phyloP scores from a whole-genome alignment of 2,113 vertebrate genomes.

The Amblyornis subalaris region DNA sequence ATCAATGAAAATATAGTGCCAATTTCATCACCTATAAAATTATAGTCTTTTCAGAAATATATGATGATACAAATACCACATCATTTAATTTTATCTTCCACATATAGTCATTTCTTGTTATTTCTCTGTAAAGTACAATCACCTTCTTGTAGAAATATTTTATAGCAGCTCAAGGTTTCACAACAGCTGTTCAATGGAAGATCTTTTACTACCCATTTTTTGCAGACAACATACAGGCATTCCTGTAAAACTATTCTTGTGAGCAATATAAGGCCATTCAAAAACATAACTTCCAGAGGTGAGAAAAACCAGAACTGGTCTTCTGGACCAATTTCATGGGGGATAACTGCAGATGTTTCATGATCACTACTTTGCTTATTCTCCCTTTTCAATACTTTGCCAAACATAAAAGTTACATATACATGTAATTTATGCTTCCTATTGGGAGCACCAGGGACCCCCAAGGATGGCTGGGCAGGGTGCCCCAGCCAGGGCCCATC shows the following conservation, averaged over 20 bases:
- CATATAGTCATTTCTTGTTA: constrained; percentile 31
- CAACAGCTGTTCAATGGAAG: constrained; percentile 31
- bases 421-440: accelerated
- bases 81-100: constrained; percentile 64
- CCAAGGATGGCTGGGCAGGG: not conserved
- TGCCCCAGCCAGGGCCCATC: accelerated
- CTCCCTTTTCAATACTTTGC: not conserved
- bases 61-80: constrained; percentile 5
- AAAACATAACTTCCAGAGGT: not conserved
- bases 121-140: constrained; percentile 46
- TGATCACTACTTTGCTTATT: not conserved
- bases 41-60: constrained; percentile 51
- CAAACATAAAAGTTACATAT: not conserved
- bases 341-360: not conserved
- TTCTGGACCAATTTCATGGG: not conserved
- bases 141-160: constrained; percentile 49
- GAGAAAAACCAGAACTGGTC: not conserved
- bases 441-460: accelerated
- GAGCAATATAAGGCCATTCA: not conserved
- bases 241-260: constrained; percentile 5
- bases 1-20: constrained; percentile 57
- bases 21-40: constrained; percentile 62
- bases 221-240: not conserved
- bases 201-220: constrained; percentile 30
- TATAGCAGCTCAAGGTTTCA: constrained; percentile 40